These are phyloP conservation scores for Dendrocopos noguchii DNA, from an alignment of 2,113 vertebrate species.

Conservation along the genomic window DNA sequence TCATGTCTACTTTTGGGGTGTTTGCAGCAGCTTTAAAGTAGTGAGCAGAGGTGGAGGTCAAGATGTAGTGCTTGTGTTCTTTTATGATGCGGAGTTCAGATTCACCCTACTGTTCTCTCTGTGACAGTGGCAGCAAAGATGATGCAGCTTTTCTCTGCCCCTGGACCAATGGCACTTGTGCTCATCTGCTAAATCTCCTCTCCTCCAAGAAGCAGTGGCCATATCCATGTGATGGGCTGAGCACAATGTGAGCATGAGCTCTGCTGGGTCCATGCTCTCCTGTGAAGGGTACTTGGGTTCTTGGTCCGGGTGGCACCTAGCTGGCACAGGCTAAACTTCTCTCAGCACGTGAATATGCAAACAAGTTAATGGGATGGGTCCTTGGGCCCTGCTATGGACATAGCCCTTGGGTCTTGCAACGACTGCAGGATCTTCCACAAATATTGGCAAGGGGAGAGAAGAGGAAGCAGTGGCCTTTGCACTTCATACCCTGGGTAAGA, in stretches of 20 bases:
- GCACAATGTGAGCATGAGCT: neutral
- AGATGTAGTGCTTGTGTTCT: neutral
- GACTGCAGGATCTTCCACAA: neutral
- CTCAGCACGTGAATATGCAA: accelerated
- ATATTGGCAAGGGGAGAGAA: neutral
- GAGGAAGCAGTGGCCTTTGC: neutral
- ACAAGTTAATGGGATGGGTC: neutral
- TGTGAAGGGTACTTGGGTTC: neutral
- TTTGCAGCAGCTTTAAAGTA: neutral
- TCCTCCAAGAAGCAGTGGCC: neutral
- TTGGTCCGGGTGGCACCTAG: neutral
- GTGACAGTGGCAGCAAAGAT: neutral
- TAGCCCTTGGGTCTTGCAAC: neutral
- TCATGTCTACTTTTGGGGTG: neutral
- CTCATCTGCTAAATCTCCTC: neutral
- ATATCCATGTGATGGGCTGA: neutral
- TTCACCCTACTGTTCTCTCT: neutral
- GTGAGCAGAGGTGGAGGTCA: neutral
- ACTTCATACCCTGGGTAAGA: accelerated
- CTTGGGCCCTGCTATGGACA: neutral
- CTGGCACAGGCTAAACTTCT: neutral
- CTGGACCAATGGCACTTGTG: neutral
- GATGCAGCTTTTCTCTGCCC: neutral
- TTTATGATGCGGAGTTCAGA: neutral
- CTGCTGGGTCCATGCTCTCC: neutral